Evolutionary conservation across 2,797 vertebrate species (phyloP).

Genomic region (Amniataba percoides): DNA sequence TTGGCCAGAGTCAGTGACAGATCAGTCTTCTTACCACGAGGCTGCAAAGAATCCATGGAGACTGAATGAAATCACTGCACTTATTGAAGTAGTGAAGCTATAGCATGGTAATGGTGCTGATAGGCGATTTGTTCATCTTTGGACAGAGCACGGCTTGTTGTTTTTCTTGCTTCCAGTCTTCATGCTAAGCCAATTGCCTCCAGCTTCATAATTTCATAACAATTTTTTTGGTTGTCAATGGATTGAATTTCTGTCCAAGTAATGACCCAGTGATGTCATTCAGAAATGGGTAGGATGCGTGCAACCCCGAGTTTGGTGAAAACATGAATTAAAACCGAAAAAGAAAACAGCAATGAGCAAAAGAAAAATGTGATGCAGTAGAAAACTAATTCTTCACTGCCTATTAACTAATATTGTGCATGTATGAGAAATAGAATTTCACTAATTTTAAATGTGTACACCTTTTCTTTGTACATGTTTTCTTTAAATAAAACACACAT

Average conservation of each 20-base stretch:
- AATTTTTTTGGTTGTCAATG: neutral
- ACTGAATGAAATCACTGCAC: neutral
- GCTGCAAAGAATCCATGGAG: neutral
- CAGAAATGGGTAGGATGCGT: neutral
- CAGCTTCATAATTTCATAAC: neutral
- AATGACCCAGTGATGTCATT: neutral
- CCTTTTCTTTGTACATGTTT: slow-evolving; percentile 24
- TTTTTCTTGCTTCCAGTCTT: neutral
- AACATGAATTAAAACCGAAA: slow-evolving; percentile 8
- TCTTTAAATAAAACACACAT: slow-evolving; percentile 11
- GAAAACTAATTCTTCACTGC: neutral
- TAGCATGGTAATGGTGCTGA: neutral
- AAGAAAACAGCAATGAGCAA: neutral
- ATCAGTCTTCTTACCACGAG: neutral
- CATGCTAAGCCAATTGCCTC: neutral
- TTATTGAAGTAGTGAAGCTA: neutral
- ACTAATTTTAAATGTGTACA: slow-evolving; percentile 7
- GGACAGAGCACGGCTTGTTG: neutral
- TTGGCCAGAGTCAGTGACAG: neutral
- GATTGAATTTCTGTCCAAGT: neutral
- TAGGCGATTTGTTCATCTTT: neutral
- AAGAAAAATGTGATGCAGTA: neutral
- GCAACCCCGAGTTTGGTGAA: neutral
- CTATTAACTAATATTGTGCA: neutral
- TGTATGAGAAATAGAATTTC: neutral